Percentiles rank a stretch among this genome's conserved stretches.
phyloP scores from a whole-genome alignment of 92 coral and sea anemone species.

The Zoanthus sansibaricus region DNA sequence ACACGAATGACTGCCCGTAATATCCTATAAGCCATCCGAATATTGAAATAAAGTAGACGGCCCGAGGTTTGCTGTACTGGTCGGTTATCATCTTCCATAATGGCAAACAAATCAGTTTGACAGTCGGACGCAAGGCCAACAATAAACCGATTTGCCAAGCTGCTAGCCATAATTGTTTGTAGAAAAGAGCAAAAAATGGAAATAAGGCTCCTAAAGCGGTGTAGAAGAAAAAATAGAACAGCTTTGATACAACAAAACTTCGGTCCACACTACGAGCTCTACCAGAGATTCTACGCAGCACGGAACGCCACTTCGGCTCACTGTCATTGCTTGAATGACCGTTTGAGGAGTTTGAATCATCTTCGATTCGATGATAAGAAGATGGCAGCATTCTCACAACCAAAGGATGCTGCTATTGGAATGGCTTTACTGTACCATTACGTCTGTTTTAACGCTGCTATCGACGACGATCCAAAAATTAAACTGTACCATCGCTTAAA shows the following conservation, averaged over 20 bases:
- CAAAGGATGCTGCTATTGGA: not conserved
- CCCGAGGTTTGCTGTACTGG: constrained; percentile 78
- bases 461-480: not conserved
- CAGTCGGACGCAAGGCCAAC: constrained; percentile 85
- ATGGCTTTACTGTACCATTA: not conserved
- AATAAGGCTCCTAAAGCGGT: constrained; percentile 85
- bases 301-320: constrained; percentile 58
- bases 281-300: constrained; percentile 42
- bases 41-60: constrained; percentile 87
- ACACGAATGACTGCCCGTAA: constrained; percentile 84
- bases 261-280: constrained; percentile 59
- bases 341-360: constrained; percentile 67
- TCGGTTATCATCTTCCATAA: constrained; percentile 91
- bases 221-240: constrained; percentile 89
- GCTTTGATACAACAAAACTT: constrained; percentile 80
- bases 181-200: constrained; percentile 85
- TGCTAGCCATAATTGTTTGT: constrained; percentile 88
- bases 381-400: constrained; percentile 72
- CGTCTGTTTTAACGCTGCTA: not conserved
- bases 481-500: constrained; percentile 5
- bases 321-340: constrained; percentile 33
- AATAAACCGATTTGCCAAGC: constrained; percentile 84
- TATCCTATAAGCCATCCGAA: constrained; percentile 90
- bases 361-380: constrained; percentile 76
- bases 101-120: constrained; percentile 85